phyloP scores from a whole-genome alignment of 2,113 vertebrate species.

The Gymnobelideus leadbeateri region DNA sequence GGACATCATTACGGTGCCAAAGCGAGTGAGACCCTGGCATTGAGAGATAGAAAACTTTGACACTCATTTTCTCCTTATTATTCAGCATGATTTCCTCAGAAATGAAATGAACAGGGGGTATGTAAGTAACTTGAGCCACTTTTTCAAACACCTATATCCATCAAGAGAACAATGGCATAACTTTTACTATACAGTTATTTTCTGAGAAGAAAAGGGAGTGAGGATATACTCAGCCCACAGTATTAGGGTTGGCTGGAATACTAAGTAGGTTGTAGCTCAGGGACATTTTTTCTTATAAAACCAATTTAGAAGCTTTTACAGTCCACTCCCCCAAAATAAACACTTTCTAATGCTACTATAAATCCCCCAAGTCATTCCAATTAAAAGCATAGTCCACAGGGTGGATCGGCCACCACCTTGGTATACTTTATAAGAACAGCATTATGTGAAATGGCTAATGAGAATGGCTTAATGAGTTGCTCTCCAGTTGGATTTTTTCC shows the following conservation, averaged over 20 bases:
- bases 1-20: neutral
- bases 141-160: conserved; percentile 19
- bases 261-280: neutral
- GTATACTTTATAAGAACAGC: neutral
- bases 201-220: conserved; percentile 44
- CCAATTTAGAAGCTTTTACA: conserved; percentile 29
- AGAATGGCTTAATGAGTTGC: neutral
- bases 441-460: neutral
- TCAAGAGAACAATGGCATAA: conserved; percentile 21
- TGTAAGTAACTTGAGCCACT: neutral
- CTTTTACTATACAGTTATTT: conserved; percentile 35
- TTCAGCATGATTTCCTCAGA: conserved; percentile 43
- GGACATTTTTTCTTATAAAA: neutral
- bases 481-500: neutral
- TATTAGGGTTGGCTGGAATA: neutral
- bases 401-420: neutral
- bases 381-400: conserved; percentile 15
- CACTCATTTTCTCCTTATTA: conserved; percentile 42
- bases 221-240: neutral
- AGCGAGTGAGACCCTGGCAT: neutral
- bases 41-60: neutral
- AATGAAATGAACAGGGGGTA: conserved; percentile 35
- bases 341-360: neutral
- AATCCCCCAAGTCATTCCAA: conserved; percentile 6
- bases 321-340: neutral